Base-by-base conservation (phyloP, 2,113 vertebrate species). In the Motacilla tschutschensis region DNA sequence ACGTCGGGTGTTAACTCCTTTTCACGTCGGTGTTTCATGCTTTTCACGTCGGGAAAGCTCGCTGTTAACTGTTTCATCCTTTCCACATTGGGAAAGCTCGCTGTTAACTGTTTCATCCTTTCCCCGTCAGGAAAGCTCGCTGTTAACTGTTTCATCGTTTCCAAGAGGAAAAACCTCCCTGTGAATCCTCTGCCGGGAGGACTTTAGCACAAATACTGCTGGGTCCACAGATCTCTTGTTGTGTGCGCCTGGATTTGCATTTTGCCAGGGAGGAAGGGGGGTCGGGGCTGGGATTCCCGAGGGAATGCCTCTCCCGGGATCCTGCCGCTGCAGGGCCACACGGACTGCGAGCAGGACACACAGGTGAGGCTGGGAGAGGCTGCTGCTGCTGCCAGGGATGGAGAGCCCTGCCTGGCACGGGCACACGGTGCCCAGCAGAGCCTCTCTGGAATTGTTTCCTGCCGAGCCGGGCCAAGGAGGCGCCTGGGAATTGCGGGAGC, bases 201-300 rank as follows among this genome's bases (percentile, higher is more conserved):
- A 41, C 67, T 82, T 81, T 12, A 76, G 90, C 83, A 58, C 66
- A 75, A 60, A 90, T 93, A n/a, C 65, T 86, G 88, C 92, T 86
- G 86, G 86, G 50, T 94, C 54, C 88, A 69, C 92, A 90, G 31
- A 67, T 92, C 86, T 64, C 92, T 91, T 78, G 86, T 85, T 80
- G 31, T 29, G 36, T 2, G n/a, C 19, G 25, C 29, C 55, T 7
- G 54, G 14, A 14, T 67, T 72, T 46, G 71, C 51, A 1, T 17
- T 79, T 10, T 13, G 46, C 6, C 50, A 4, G 70, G 69, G 67
- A 44, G 74, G 60, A 19, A 63, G 29, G 5, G 29, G 9, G 8
- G 31, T 22, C 14, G 5, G 66, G 36, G 78, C 80, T 17, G 50
- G 8, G 25, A 41, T 64, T 73, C 59, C 35, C 25, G 7, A 5